phyloP scores from a whole-genome alignment of 2,113 vertebrate genomes.

The Leptodactylus fuscus region DNA sequence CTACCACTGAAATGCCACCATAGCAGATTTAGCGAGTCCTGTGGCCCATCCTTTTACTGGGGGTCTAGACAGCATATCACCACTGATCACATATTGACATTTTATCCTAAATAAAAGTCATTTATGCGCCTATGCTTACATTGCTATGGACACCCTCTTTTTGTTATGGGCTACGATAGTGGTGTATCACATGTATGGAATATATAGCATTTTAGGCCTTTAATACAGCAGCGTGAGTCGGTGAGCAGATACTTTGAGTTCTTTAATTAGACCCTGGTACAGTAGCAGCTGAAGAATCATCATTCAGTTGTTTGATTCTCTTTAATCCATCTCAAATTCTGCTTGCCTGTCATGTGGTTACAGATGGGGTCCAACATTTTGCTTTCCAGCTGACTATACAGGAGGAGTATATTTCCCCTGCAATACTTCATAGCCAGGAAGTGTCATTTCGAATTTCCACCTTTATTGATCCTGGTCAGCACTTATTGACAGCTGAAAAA shows the following conservation, averaged over 20 bases:
- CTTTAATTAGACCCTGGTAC: neutral
- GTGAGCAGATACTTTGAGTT: neutral
- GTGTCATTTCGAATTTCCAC: conserved; percentile 76
- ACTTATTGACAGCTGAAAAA: conserved; percentile 83
- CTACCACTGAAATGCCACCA: too few species aligned
- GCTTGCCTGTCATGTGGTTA: conserved; percentile 42
- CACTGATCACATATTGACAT: too few species aligned
- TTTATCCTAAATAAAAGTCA: neutral
- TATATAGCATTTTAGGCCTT: neutral
- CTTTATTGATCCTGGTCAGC: conserved; percentile 79
- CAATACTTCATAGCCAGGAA: conserved; percentile 71
- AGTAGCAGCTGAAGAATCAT: neutral
- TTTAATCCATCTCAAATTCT: conserved; percentile 55
- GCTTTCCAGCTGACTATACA: conserved; percentile 65
- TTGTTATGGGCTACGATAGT: neutral
- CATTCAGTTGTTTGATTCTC: neutral
- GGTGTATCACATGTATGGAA: neutral
- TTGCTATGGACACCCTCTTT: neutral
- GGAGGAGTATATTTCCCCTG: conserved; percentile 69
- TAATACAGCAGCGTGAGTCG: neutral
- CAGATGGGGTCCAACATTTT: conserved; percentile 58
- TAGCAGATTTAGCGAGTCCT: too few species aligned
- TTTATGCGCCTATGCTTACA: too few species aligned
- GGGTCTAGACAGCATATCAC: too few species aligned
- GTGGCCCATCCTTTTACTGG: too few species aligned